Evolutionary conservation across 2,113 vertebrate species (phyloP).

Genomic region (Mirounga angustirostris): DNA sequence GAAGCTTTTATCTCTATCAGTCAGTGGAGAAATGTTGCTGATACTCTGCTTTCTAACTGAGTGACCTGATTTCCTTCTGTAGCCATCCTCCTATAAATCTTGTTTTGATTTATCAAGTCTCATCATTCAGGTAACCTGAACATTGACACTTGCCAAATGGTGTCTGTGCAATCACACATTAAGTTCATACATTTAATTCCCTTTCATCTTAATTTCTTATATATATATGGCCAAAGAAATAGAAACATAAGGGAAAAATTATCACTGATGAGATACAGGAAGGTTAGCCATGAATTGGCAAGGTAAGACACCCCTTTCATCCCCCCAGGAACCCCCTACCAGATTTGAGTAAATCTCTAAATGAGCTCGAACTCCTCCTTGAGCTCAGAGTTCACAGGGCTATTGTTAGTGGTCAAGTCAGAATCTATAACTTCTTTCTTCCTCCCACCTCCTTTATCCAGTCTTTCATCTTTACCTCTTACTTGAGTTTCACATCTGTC

Average conservation of each 20-base stretch:
- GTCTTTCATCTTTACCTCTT: neutral
- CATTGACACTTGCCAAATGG: neutral
- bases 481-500: neutral
- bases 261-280: neutral
- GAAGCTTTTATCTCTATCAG: neutral
- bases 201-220: constrained; percentile 3
- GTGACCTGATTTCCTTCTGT: neutral
- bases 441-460: neutral
- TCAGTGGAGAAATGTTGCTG: neutral
- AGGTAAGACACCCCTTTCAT: neutral
- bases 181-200: neutral
- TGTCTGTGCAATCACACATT: neutral
- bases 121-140: neutral
- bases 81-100: neutral
- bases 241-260: neutral
- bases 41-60: neutral
- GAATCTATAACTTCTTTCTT: constrained; percentile 10
- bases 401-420: neutral
- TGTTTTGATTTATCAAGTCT: neutral
- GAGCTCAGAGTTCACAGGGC: neutral
- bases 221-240: neutral
- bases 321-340: neutral
- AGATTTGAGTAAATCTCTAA: neutral
- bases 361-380: neutral
- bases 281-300: neutral